A percentile compares a stretch with the other conserved stretches of the same genome.
phyloP scores from a whole-genome alignment of 2,113 vertebrate species.

The Atherinomorus stipes region DNA sequence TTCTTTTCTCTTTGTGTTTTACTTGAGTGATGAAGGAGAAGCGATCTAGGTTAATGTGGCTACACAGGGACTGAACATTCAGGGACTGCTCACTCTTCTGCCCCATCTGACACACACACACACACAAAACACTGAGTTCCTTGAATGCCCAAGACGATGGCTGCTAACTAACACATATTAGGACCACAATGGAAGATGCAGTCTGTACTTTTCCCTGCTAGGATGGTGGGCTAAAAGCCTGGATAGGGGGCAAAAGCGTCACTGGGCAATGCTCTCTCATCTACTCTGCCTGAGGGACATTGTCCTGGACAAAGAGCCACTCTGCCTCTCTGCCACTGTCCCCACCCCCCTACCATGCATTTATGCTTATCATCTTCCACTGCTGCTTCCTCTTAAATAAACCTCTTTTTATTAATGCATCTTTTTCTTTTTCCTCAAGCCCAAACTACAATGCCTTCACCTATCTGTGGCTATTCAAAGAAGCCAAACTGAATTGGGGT shows the following conservation, averaged over 20 bases:
- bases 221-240: conserved; percentile 74
- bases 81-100: conserved; percentile 77
- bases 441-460: conserved; percentile 65
- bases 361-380: conserved; percentile 68
- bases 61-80: conserved; percentile 77
- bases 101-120: conserved; percentile 61
- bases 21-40: conserved; percentile 72
- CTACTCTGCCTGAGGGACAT: conserved; percentile 81
- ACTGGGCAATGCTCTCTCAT: conserved; percentile 71
- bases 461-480: conserved; percentile 71
- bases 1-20: conserved; percentile 76
- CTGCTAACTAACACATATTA: conserved; percentile 75
- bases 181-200: conserved; percentile 72
- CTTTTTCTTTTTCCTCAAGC: conserved; percentile 51
- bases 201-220: conserved; percentile 81
- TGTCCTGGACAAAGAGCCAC: conserved; percentile 79
- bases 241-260: conserved; percentile 71
- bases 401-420: conserved; percentile 69
- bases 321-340: conserved; percentile 55
- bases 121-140: conserved; percentile 58
- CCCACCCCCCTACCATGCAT: conserved; percentile 60
- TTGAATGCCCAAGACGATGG: conserved; percentile 70
- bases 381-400: conserved; percentile 68
- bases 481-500: conserved; percentile 47
- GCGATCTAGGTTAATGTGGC: conserved; percentile 81